phyloP scores from a whole-genome alignment of 2,797 vertebrate species.

The Babyrousa celebensis region DNA sequence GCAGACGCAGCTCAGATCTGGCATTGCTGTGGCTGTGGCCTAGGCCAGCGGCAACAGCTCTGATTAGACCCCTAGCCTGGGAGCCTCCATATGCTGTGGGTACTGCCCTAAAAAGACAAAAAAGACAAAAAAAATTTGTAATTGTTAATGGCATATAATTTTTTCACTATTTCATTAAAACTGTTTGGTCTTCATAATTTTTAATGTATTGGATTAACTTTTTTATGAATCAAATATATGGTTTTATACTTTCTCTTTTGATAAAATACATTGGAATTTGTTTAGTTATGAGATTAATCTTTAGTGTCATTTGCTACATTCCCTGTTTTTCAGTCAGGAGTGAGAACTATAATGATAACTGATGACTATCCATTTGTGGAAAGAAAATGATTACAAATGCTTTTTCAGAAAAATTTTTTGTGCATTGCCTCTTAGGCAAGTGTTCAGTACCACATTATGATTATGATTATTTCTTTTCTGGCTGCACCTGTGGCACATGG shows the following conservation, averaged over 20 bases:
- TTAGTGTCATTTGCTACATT: slow-evolving; percentile 32
- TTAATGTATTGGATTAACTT: slow-evolving; percentile 36
- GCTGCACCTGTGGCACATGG: no score
- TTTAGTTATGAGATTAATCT: slow-evolving; percentile 37
- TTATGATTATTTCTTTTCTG: no score
- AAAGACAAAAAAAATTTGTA: not conserved
- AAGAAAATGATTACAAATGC: not conserved
- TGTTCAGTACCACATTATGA: not conserved
- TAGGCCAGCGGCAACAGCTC: no score
- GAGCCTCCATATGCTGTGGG: no score
- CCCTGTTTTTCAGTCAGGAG: slow-evolving; percentile 11
- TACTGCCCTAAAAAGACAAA: no score
- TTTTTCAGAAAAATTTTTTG: slow-evolving; percentile 60
- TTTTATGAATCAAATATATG: slow-evolving; percentile 5
- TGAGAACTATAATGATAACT: slow-evolving; percentile 51
- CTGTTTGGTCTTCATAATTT: slow-evolving; percentile 47
- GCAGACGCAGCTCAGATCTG: no score
- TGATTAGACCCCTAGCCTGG: no score
- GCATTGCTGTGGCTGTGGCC: no score
- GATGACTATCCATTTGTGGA: slow-evolving; percentile 8
- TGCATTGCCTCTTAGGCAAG: not conserved
- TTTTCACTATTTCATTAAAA: not conserved
- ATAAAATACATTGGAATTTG: slow-evolving; percentile 68
- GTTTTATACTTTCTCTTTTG: slow-evolving; percentile 58
- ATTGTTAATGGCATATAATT: slow-evolving; percentile 8